Conservation (phyloP, 2,797 vertebrate genomes). For the Onychomys leucogaster region DNA sequence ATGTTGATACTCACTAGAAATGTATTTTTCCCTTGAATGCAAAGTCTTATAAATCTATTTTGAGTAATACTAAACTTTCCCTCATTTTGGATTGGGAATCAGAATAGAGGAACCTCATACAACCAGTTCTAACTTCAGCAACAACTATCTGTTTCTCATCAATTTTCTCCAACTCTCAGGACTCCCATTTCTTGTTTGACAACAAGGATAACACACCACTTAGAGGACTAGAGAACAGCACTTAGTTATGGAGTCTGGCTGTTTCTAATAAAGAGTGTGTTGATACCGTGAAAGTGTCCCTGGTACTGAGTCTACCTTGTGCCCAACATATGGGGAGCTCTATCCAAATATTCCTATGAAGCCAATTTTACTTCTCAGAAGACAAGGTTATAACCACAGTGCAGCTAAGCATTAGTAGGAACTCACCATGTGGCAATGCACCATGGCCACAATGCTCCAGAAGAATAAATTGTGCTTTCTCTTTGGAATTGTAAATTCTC, state of each 20-base stretch:
- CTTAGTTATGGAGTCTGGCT: neutral
- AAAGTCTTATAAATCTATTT: neutral
- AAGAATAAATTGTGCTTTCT: neutral
- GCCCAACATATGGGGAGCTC: neutral
- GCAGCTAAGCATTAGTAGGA: neutral
- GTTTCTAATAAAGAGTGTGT: neutral
- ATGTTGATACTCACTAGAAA: neutral
- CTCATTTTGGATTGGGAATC: neutral
- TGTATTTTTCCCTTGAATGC: slow-evolving; percentile 1
- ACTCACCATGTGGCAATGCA: neutral
- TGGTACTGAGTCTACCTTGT: neutral
- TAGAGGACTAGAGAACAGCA: neutral
- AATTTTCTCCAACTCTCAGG: neutral
- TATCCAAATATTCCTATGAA: neutral
- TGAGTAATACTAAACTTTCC: neutral
- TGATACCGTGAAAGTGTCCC: neutral
- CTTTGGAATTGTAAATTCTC: neutral
- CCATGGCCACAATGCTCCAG: neutral
- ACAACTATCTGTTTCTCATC: neutral
- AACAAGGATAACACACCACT: neutral
- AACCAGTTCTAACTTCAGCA: neutral
- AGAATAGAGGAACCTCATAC: neutral
- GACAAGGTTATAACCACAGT: neutral
- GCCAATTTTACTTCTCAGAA: neutral
- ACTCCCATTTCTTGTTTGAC: neutral